Base-by-base conservation (phyloP, 1,140 invertebrate species). In the Pollicipes pollicipes region DNA sequence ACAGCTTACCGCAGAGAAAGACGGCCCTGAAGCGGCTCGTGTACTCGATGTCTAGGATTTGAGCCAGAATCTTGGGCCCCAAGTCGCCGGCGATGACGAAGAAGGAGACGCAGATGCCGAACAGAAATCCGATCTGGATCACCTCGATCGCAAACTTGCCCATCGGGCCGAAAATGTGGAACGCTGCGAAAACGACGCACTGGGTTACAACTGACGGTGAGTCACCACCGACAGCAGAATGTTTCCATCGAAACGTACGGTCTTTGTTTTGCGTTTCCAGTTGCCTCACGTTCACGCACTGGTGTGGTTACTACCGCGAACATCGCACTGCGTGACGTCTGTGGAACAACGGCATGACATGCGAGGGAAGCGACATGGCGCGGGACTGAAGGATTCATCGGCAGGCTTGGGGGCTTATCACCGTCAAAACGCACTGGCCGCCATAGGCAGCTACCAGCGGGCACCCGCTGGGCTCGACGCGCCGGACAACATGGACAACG, bases 81-180 rank as follows among this genome's bases (percentile, higher is more conserved):
- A 98, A 82, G 80, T 98, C 95, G 8, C 95, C 95, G 73, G 98
- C 91, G 21, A 98, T 93, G n/a, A 98, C 94, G 82, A 97, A 94
- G 78, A 95, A 98, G 16, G 95, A 95, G 71, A 98, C 89, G 76
- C 93, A 91, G 0, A 94, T 96, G 17, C 95, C 95, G 77, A 97
- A 83, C 68, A 97, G 82, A 77, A 96, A 95, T 3, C 94, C 91
- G 76, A 98, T 95, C 71, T 96, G 93, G 75, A 93, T 91, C 66
- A 90, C 79, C 82, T 98, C 95, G 24, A 95, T 91, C 31, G 89
- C 80, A 71, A 96, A 82, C 79, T 97, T 97, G n/a, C 95, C 95
- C 70, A 87, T 84, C 31, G 85, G 82, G 64, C 95, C 95, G 83
- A 95, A 95, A 0, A 90, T 87, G 77, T 95, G 87, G 78, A 90